Percentiles rank a stretch among this genome's conserved stretches.
Evolutionary conservation across 2,888 invertebrate genomes (phyloP).

Genomic region (Amphipyra berbera): DNA sequence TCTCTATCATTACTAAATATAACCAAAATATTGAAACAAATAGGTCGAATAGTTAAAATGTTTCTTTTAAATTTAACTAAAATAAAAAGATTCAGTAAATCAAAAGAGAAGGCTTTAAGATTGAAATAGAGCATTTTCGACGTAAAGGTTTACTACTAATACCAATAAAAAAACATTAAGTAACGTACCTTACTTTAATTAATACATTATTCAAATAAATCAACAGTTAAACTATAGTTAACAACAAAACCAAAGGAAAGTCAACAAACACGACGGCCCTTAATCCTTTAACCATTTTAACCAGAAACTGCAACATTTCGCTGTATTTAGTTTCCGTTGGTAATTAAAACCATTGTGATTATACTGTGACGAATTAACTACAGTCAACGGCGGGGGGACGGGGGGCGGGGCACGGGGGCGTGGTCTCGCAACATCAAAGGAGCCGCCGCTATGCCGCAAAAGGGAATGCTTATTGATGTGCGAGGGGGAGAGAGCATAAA

Average conservation of each 20-base stretch:
- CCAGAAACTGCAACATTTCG: slow-evolving; percentile 64
- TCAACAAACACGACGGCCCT: slow-evolving; percentile 35
- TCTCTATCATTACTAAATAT: too few species aligned
- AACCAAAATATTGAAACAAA: too few species aligned
- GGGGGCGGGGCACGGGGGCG: slow-evolving; percentile 76
- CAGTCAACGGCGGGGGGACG: slow-evolving; percentile 70
- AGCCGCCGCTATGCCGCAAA: slow-evolving; percentile 81
- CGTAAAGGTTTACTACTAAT: too few species aligned
- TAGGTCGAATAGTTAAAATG: too few species aligned
- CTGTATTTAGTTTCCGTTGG: slow-evolving; percentile 74
- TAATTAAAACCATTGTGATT: slow-evolving; percentile 89
- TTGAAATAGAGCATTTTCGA: too few species aligned
- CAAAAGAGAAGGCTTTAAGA: too few species aligned
- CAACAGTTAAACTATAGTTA: neutral
- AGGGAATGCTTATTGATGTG: slow-evolving; percentile 76
- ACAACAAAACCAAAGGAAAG: slow-evolving; percentile 21
- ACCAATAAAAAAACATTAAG: too few species aligned
- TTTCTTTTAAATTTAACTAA: too few species aligned
- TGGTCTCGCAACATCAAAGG: slow-evolving; percentile 82
- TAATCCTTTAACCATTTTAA: slow-evolving; percentile 50
- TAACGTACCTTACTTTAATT: too few species aligned
- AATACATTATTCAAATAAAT: neutral
- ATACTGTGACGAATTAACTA: slow-evolving; percentile 86
- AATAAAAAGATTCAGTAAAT: too few species aligned
- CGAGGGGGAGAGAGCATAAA: slow-evolving; percentile 61